phyloP scores from a whole-genome alignment of 2,113 vertebrate species.

The Agapornis roseicollis region DNA sequence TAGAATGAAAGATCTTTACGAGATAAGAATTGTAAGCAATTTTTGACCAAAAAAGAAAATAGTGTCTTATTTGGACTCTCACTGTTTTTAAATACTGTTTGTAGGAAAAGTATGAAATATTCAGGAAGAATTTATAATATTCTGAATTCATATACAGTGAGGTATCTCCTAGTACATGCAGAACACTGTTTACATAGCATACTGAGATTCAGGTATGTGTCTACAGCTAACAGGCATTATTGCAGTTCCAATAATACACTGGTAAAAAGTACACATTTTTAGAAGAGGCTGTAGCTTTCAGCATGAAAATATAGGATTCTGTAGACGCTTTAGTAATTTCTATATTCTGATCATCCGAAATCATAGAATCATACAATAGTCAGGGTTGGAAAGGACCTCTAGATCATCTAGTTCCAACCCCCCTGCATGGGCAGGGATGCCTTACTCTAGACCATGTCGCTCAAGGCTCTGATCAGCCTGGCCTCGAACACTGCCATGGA shows the following conservation, averaged over 20 bases:
- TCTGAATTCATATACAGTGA: neutral
- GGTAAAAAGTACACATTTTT: neutral
- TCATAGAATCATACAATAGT: neutral
- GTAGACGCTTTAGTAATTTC: neutral
- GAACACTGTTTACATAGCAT: neutral
- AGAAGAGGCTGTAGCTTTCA: neutral
- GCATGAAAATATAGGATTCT: neutral
- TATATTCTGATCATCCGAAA: neutral
- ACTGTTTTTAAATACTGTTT: neutral
- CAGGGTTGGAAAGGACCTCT: neutral
- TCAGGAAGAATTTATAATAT: neutral
- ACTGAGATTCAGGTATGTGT: neutral
- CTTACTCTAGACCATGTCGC: neutral
- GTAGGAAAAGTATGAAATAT: neutral
- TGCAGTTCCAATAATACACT: neutral
- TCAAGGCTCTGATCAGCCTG: neutral
- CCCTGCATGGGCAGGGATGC: neutral
- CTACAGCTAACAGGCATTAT: neutral
- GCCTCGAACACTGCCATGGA: neutral
- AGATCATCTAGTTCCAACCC: neutral
- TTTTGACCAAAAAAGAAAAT: neutral
- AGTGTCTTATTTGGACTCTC: neutral
- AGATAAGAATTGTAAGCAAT: neutral
- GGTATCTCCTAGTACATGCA: neutral
- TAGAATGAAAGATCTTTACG: neutral